Base-by-base conservation (phyloP, 2,113 vertebrate species). In the Gavia stellata region DNA sequence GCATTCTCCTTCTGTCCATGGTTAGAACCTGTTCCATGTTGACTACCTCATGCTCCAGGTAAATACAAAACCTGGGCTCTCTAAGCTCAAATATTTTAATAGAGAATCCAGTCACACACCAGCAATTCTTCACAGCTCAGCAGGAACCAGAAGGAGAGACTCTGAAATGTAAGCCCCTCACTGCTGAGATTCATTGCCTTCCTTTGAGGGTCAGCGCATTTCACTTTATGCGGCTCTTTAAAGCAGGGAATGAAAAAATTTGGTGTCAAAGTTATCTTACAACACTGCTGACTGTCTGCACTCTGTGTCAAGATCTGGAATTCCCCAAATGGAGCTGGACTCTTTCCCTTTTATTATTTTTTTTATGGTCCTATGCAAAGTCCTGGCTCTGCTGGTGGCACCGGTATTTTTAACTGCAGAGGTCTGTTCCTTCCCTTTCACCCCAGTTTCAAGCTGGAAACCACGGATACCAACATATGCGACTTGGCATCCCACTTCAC, bases 381-480 rank as follows among this genome's bases (percentile, higher is more conserved):
- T 44, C 31, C 52, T 65, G 40, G 19, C 33, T 63, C 40, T 40
- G 25, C 21, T 83, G 52, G 15, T 85, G 40, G 28, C 44, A 31
- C 15, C 9, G 7, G 16, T 25, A 4, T 65, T 49, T 65, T 7
- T 42, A 52, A 56, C 33, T n/a, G n/a, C 56, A 83, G 68, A 62
- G 8, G 2, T 63, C 19, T 93, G 2, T 66, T 81, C 28, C 75
- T 72, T 85, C 77, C 59, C 28, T 86, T 38, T 55, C 66, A 86
- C 77, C 31, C 47, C 92, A 99, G 99, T 95, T 99, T 99, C 95
- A 78, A 20, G 0, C 70, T 99, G 92, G 97, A 98, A 63, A 56
- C 71, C 5, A 38, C 95, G 14, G 95, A 95, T 13, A 66, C 96
- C 14, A n/a, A 24, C 5, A 80, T 93, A 53, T 73, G 75, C 7